phyloP scores from a whole-genome alignment of 2,888 invertebrate species.

The Leptinotarsa peninsularis region DNA sequence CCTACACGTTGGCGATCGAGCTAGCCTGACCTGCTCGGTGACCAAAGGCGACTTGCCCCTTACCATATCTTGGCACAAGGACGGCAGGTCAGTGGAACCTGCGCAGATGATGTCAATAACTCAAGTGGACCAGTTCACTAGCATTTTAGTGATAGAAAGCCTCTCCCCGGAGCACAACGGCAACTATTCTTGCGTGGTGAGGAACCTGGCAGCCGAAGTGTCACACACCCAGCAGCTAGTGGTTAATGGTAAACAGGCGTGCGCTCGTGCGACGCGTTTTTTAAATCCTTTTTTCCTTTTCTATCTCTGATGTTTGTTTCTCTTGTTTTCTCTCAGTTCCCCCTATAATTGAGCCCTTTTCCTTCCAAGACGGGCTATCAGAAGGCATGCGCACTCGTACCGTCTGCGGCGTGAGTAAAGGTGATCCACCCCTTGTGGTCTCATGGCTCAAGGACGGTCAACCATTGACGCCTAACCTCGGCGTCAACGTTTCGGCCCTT shows the following conservation, averaged over 20 bases:
- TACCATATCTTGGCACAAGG: constrained; percentile 82
- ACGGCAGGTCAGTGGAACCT: constrained; percentile 75
- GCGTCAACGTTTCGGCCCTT: constrained; percentile 78
- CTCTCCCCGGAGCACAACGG: constrained; percentile 82
- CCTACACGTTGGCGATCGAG: constrained; percentile 79
- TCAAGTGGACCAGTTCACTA: constrained; percentile 82
- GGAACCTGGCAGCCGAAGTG: constrained; percentile 80
- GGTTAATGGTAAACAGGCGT: constrained; percentile 78
- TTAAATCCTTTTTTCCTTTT: constrained; percentile 63
- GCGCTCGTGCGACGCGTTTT: constrained; percentile 64
- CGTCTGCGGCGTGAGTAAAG: constrained; percentile 83
- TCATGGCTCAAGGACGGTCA: constrained; percentile 87
- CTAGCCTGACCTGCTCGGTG: constrained; percentile 80
- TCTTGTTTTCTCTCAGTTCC: constrained; percentile 74
- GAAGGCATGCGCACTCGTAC: constrained; percentile 86
- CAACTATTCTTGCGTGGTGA: constrained; percentile 81
- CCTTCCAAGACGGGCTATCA: constrained; percentile 84
- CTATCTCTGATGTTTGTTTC: constrained; percentile 72
- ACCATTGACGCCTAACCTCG: constrained; percentile 74
- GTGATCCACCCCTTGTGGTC: constrained; percentile 84
- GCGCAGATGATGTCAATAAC: constrained; percentile 75
- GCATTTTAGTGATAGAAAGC: constrained; percentile 82
- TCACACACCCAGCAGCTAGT: constrained; percentile 79
- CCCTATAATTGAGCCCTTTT: constrained; percentile 87
- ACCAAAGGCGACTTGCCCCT: constrained; percentile 82